Conservation (phyloP, 2,888 invertebrate species). For the Mycalesis mineus region DNA sequence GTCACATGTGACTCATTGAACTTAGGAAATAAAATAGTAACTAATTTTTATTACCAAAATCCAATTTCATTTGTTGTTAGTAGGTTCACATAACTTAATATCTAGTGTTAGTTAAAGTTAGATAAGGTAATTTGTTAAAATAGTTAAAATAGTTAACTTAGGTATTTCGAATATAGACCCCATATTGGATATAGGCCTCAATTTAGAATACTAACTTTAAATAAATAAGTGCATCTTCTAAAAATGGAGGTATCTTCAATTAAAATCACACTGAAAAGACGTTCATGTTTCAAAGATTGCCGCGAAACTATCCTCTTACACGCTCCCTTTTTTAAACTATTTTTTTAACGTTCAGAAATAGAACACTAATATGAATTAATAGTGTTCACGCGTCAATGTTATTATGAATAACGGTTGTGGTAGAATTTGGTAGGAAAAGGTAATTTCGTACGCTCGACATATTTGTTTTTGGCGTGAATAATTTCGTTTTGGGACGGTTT, state of each 20-base stretch:
- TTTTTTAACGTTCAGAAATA: conserved; percentile 49
- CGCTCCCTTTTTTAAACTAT: conserved; percentile 29
- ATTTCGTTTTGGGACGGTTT: conserved; percentile 67
- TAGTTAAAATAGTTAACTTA: too few relatives aligned
- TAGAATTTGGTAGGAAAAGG: conserved; percentile 40
- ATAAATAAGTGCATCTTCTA: neutral
- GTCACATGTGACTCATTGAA: too few relatives aligned
- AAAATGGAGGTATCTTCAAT: conserved; percentile 27
- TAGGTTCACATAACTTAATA: too few relatives aligned
- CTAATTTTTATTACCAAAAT: too few relatives aligned
- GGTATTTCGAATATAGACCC: too few relatives aligned
- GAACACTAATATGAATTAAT: conserved; percentile 68
- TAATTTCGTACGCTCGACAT: conserved; percentile 56
- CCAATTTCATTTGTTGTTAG: too few relatives aligned
- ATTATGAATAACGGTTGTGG: conserved; percentile 34
- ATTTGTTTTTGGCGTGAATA: conserved; percentile 73
- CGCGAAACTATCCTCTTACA: conserved; percentile 38
- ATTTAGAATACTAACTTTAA: too few relatives aligned
- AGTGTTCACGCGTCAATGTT: conserved; percentile 44
- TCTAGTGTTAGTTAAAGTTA: too few relatives aligned
- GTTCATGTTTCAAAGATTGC: conserved; percentile 60
- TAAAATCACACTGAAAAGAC: conserved; percentile 32
- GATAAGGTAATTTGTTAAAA: too few relatives aligned
- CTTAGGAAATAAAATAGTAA: too few relatives aligned
- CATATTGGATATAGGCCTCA: too few relatives aligned